Conservation (phyloP, 2,113 vertebrate species). For the Martes martes region DNA sequence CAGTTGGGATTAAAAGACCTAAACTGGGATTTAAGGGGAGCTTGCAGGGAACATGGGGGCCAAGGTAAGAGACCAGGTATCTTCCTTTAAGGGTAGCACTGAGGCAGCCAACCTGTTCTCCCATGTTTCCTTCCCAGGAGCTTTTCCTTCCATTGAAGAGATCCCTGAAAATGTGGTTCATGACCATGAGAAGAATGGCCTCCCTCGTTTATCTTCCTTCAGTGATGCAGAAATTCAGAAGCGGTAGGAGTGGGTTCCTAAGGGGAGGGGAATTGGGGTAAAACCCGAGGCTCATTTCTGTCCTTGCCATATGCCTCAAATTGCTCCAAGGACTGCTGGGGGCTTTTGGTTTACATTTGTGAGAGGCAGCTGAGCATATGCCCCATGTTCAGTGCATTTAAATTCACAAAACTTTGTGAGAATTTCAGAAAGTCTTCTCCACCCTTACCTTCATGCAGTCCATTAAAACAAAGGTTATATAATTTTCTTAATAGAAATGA, state of each 20-base stretch:
- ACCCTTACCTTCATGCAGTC: not conserved
- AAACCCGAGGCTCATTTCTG: not conserved
- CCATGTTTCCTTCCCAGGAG: slow-evolving; percentile 82
- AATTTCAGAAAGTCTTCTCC: not conserved
- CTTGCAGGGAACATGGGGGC: not conserved
- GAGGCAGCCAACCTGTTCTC: not conserved
- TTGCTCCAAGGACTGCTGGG: accelerated
- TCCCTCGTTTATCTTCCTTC: slow-evolving; percentile 94
- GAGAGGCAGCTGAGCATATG: not conserved
- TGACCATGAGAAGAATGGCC: slow-evolving; percentile 96
- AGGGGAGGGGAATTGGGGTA: not conserved
- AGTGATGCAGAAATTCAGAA: slow-evolving; percentile 87
- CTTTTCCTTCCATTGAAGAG: slow-evolving; percentile 91
- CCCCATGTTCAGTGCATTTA: accelerated
- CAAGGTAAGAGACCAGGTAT: accelerated
- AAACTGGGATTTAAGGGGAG: not conserved
- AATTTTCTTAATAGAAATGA: not conserved
- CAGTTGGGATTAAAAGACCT: not conserved
- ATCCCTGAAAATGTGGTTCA: slow-evolving; percentile 96
- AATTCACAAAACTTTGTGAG: not conserved
- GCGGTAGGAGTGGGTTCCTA: slow-evolving; percentile 81
- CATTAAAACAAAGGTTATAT: not conserved
- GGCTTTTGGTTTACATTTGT: not conserved
- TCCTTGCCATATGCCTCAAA: accelerated
- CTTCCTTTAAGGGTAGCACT: not conserved